A percentile compares a stretch with the other conserved stretches of the same genome.
These are phyloP conservation scores for Pollenia amentaria DNA, from an alignment of 2,888 invertebrate genomes.

Conservation along the genomic window DNA sequence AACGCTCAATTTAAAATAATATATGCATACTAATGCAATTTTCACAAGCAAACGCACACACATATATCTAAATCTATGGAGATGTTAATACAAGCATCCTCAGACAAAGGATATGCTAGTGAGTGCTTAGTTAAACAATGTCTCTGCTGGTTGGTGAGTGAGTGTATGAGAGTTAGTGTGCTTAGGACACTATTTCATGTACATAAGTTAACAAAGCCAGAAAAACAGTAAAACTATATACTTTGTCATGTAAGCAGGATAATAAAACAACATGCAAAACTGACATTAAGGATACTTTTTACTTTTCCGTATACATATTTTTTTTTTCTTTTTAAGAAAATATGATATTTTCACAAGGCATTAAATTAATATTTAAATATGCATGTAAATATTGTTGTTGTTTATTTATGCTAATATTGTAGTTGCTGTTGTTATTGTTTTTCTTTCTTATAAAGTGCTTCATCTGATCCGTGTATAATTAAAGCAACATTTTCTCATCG, in stretches of 20 bases:
- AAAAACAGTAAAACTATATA: conserved; percentile 32
- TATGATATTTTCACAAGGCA: conserved; percentile 68
- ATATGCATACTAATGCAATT: conserved; percentile 76
- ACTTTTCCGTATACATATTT: background rate
- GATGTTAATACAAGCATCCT: background rate
- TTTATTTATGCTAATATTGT: conserved; percentile 24
- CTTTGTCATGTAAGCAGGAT: conserved; percentile 63
- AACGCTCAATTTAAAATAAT: conserved; percentile 84
- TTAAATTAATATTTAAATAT: conserved; percentile 68
- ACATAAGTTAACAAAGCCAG: background rate
- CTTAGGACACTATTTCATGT: conserved; percentile 15
- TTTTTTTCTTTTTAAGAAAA: conserved; percentile 52
- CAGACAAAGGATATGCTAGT: conserved; percentile 46
- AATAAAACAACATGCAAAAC: conserved; percentile 62
- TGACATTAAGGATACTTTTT: conserved; percentile 43
- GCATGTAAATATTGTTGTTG: conserved; percentile 39
- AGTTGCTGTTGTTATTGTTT: background rate
- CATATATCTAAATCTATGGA: conserved; percentile 6
- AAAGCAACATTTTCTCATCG: conserved; percentile 59
- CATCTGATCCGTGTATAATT: conserved; percentile 43
- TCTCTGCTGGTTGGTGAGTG: background rate
- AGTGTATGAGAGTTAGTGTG: background rate
- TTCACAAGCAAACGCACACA: conserved; percentile 27
- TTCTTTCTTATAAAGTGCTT: background rate
- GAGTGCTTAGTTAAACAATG: background rate